Evolutionary conservation across 2,888 invertebrate species (phyloP).

Genomic region (Nephrocerus scutellatus): DNA sequence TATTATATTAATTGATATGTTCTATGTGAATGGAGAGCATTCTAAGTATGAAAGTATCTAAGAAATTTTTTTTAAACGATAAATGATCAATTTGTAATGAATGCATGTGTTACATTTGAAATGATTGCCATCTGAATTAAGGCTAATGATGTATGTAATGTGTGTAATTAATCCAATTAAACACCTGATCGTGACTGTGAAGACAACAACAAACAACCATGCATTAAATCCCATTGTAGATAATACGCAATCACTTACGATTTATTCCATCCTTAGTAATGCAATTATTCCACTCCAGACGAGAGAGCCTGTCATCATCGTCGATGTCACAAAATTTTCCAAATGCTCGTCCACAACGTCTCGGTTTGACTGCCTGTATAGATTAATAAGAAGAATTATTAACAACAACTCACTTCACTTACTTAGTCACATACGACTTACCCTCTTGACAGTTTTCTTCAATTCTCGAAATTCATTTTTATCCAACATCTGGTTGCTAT

Average conservation of each 20-base stretch:
- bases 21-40: no score
- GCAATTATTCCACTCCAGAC: constrained; percentile 80
- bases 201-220: no score
- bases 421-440: constrained; percentile 31
- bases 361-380: constrained; percentile 70
- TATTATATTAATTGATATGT: no score
- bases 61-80: no score
- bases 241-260: constrained; percentile 56
- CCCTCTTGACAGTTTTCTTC: constrained; percentile 73
- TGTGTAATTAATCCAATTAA: no score
- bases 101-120: no score
- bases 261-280: constrained; percentile 72
- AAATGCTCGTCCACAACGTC: constrained; percentile 83
- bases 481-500: constrained; percentile 70
- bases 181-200: no score
- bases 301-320: constrained; percentile 69
- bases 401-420: neutral
- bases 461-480: constrained; percentile 77
- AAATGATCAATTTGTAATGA: no score
- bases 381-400: neutral
- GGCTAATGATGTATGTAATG: no score
- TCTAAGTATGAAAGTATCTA: no score
- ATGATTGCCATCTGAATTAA: no score
- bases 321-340: constrained; percentile 81
- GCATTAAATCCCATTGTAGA: neutral